Conservation (phyloP, 1,140 invertebrate species). For the Melipona quadrifasciata region DNA sequence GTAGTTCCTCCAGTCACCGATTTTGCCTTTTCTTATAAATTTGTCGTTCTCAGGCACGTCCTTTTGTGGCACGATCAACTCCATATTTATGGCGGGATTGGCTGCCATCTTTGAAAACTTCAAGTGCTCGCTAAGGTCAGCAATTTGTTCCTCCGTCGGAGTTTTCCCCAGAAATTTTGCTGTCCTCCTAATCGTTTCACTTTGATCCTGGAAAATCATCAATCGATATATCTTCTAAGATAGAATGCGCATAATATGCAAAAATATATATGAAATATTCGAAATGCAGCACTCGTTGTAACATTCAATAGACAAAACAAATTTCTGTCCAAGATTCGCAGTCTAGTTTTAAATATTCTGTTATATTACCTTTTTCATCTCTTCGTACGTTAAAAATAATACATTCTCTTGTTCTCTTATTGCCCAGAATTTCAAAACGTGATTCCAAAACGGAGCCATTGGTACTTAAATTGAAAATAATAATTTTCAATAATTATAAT, state of each 20-base stretch:
- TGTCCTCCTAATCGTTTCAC: constrained; percentile 85
- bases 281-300: neutral
- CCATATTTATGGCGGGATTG: constrained; percentile 89
- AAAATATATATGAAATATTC: no score
- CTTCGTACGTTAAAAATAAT: constrained; percentile 92
- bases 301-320: neutral
- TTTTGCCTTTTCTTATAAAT: constrained; percentile 91
- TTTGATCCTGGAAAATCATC: constrained; percentile 82
- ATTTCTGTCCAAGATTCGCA: neutral
- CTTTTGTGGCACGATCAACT: constrained; percentile 83
- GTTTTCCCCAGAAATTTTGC: constrained; percentile 88
- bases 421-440: constrained; percentile 88
- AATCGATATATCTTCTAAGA: neutral
- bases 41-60: constrained; percentile 82
- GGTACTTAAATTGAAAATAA: constrained; percentile 76
- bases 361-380: constrained; percentile 86
- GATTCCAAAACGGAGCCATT: constrained; percentile 87
- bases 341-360: neutral
- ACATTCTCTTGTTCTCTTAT: constrained; percentile 88
- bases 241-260: neutral
- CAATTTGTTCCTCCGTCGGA: constrained; percentile 85
- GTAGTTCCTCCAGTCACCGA: constrained; percentile 93
- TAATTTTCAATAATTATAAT: constrained; percentile 6
- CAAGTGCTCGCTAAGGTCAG: constrained; percentile 87
- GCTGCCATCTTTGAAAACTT: constrained; percentile 91